Percentiles rank a stretch among this genome's conserved stretches.
Evolutionary conservation across 2,797 vertebrate genomes (phyloP).

Genomic region (Coluber constrictor): DNA sequence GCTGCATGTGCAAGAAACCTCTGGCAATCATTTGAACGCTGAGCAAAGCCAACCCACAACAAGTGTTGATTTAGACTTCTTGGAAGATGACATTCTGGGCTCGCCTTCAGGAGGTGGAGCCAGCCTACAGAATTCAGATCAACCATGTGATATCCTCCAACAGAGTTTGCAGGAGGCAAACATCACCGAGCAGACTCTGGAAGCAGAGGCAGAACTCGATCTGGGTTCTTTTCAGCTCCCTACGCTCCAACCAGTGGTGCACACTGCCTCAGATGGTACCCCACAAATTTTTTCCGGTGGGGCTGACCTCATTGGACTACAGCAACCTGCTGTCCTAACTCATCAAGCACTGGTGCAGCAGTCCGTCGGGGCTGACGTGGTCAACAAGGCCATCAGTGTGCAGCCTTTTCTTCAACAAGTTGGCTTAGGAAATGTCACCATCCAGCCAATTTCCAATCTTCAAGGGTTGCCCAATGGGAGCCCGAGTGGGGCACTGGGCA

Average conservation of each 20-base stretch:
- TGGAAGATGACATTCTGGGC: slow-evolving; percentile 95
- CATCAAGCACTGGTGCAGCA: slow-evolving; percentile 75
- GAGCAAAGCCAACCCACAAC: slow-evolving; percentile 75
- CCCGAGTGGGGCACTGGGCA: slow-evolving; percentile 84
- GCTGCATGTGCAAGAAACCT: slow-evolving; percentile 86
- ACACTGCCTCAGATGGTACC: slow-evolving; percentile 78
- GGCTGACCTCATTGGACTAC: slow-evolving; percentile 85
- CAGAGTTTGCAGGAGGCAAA: slow-evolving; percentile 96
- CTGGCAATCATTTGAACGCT: slow-evolving; percentile 70
- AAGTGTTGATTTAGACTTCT: slow-evolving; percentile 94
- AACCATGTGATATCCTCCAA: slow-evolving; percentile 94
- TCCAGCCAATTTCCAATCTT: slow-evolving; percentile 90
- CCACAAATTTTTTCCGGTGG: slow-evolving; percentile 80
- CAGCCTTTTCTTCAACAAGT: slow-evolving; percentile 92
- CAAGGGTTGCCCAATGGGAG: slow-evolving; percentile 90
- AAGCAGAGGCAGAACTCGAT: slow-evolving; percentile 92
- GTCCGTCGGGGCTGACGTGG: slow-evolving; percentile 75
- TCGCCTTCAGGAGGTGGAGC: slow-evolving; percentile 78
- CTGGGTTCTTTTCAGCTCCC: slow-evolving; percentile 91
- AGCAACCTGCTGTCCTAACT: slow-evolving; percentile 65
- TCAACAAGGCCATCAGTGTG: slow-evolving; percentile 92
- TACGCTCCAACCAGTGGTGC: slow-evolving; percentile 86
- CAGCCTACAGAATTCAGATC: slow-evolving; percentile 77
- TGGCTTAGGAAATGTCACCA: slow-evolving; percentile 89
- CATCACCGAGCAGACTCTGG: slow-evolving; percentile 94